phyloP scores from a whole-genome alignment of 53 echinoderm and acorn worm species.

The Astropecten irregularis region DNA sequence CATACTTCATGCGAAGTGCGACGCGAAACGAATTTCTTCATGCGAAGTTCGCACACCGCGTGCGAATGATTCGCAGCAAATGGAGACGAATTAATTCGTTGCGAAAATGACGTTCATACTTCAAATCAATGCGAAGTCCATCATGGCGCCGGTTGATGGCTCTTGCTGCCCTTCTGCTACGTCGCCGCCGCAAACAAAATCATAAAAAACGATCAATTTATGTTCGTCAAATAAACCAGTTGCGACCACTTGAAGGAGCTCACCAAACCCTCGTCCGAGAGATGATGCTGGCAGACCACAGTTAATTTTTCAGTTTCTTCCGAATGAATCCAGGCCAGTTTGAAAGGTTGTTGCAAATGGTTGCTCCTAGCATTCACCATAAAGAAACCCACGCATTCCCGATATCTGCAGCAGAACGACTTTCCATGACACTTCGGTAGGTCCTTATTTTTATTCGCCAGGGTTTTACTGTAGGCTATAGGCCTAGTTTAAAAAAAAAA shows the following conservation, averaged over 20 bases:
- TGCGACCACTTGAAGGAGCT: conserved; percentile 6
- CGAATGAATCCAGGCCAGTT: neutral
- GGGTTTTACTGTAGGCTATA: neutral
- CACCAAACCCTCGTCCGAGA: conserved; percentile 18
- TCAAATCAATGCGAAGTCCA: too few relatives aligned
- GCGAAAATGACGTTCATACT: too few relatives aligned
- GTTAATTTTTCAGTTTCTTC: neutral
- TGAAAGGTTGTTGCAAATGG: neutral
- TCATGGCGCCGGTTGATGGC: too few relatives aligned
- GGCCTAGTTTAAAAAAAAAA: neutral
- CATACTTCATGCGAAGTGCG: too few relatives aligned
- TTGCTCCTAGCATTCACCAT: neutral
- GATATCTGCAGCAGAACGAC: conserved; percentile 10
- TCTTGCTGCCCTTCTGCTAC: too few relatives aligned
- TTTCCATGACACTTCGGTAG: conserved; percentile 22
- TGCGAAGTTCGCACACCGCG: too few relatives aligned
- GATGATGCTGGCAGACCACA: conserved; percentile 38
- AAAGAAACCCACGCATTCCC: neutral
- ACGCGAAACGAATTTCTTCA: too few relatives aligned
- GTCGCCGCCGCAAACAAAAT: too few relatives aligned
- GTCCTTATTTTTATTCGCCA: neutral
- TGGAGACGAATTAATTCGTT: too few relatives aligned
- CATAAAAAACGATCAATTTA: conserved; percentile 19
- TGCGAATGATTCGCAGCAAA: too few relatives aligned
- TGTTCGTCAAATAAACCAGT: conserved; percentile 6